Evolutionary conservation across 2,797 vertebrate species (phyloP).

Genomic region (Amblyopsis hoosieri): DNA sequence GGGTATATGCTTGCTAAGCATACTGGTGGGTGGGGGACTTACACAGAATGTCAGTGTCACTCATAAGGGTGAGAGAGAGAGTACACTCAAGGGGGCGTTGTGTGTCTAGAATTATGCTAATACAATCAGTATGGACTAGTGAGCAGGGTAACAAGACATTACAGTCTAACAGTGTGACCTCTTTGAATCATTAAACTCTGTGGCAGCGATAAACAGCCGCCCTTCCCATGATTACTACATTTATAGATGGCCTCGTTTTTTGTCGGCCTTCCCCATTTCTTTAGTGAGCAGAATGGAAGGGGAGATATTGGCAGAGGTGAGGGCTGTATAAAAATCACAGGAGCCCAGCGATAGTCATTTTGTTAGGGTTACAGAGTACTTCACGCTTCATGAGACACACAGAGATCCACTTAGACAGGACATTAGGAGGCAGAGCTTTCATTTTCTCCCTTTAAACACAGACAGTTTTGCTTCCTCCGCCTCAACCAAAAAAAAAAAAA

Average conservation of each 20-base stretch:
- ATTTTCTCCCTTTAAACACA: slow-evolving; percentile 74
- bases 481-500: slow-evolving; percentile 52
- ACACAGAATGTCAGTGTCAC: slow-evolving; percentile 16
- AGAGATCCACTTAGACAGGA: slow-evolving; percentile 78
- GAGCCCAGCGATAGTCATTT: slow-evolving; percentile 73
- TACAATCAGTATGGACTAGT: slow-evolving; percentile 29
- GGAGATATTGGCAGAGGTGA: slow-evolving; percentile 56
- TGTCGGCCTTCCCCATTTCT: slow-evolving; percentile 43
- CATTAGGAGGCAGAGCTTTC: slow-evolving; percentile 77
- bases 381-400: slow-evolving; percentile 77
- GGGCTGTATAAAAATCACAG: slow-evolving; percentile 67
- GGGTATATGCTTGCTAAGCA: slow-evolving; percentile 9
- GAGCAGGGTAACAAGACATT: slow-evolving; percentile 21
- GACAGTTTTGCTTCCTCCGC: slow-evolving; percentile 63
- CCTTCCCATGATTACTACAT: slow-evolving; percentile 65
- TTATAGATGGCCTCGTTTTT: slow-evolving; percentile 62
- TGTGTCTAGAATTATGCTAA: slow-evolving; percentile 13
- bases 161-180: slow-evolving; percentile 42
- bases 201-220: slow-evolving; percentile 58
- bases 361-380: slow-evolving; percentile 78
- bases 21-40: slow-evolving; percentile 3
- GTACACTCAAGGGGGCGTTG: background rate
- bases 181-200: slow-evolving; percentile 41
- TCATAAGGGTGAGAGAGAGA: background rate
- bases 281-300: slow-evolving; percentile 54